These are phyloP conservation scores for Apamea anceps DNA, from an alignment of 2,888 invertebrate genomes.

Conservation along the genomic window DNA sequence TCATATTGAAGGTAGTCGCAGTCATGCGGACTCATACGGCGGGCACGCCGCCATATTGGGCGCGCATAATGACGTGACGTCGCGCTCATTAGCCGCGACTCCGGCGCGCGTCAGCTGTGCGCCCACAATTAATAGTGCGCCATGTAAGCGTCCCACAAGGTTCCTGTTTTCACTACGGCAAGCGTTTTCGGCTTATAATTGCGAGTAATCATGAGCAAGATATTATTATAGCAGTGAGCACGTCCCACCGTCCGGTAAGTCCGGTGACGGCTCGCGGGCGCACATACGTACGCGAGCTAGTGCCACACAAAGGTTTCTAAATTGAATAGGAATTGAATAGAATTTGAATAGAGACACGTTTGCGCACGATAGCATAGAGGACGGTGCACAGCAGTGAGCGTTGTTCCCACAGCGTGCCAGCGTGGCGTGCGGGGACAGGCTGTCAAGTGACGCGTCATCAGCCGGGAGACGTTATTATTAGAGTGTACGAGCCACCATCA, in stretches of 20 bases:
- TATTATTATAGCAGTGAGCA: conserved; percentile 15
- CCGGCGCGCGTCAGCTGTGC: conserved; percentile 44
- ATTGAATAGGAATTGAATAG: conserved; percentile 49
- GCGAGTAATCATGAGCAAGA: conserved; percentile 24
- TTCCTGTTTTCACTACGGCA: conserved; percentile 30
- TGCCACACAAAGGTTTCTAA: conserved; percentile 42
- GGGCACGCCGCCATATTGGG: conserved; percentile 27
- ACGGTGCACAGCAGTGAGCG: not conserved
- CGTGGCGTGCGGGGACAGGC: conserved; percentile 10
- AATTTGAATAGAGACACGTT: conserved; percentile 31
- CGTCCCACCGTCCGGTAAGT: conserved; percentile 3
- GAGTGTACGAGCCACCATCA: conserved; percentile 34
- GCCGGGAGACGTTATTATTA: conserved; percentile 34
- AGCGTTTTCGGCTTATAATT: conserved; percentile 31
- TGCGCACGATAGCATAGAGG: conserved; percentile 14
- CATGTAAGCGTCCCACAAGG: conserved; percentile 25
- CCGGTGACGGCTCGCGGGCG: not conserved
- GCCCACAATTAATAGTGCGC: conserved; percentile 11
- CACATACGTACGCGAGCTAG: not conserved
- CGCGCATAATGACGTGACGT: conserved; percentile 9
- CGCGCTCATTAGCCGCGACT: conserved; percentile 18
- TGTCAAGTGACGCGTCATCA: conserved; percentile 34
- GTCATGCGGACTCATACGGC: conserved; percentile 3
- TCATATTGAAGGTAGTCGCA: conserved; percentile 28
- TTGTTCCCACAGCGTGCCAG: not conserved